Evolutionary conservation across 2,797 vertebrate genomes (phyloP).

Genomic region (Toxotes lorentzi): DNA sequence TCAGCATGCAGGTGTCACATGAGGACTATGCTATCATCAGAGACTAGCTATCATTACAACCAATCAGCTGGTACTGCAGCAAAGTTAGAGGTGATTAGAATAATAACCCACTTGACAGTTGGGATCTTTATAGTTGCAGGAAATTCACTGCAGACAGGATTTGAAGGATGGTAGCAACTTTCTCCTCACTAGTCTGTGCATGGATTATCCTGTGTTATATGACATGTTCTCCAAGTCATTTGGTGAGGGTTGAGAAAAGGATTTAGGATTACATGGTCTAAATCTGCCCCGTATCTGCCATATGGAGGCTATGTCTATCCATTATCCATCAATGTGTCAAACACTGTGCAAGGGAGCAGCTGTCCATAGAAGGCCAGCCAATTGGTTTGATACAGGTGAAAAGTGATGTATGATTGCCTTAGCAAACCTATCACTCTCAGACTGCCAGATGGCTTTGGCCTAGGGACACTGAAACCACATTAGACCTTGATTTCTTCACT

Average conservation of each 20-base stretch:
- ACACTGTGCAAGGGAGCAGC: slow-evolving; percentile 75
- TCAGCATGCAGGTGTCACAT: slow-evolving; percentile 32
- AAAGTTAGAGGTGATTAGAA: slow-evolving; percentile 67
- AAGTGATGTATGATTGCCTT: slow-evolving; percentile 83
- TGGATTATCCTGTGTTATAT: slow-evolving; percentile 74
- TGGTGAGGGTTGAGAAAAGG: slow-evolving; percentile 51
- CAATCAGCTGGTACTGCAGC: slow-evolving; percentile 46
- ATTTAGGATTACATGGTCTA: slow-evolving; percentile 70
- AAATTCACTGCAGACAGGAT: slow-evolving; percentile 55
- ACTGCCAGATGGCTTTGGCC: slow-evolving; percentile 75
- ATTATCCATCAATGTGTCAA: slow-evolving; percentile 83
- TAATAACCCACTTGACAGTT: slow-evolving; percentile 60
- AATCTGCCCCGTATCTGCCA: slow-evolving; percentile 68
- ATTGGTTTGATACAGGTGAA: slow-evolving; percentile 83
- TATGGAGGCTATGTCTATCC: slow-evolving; percentile 74
- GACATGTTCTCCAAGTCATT: slow-evolving; percentile 72
- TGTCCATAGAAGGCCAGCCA: slow-evolving; percentile 80
- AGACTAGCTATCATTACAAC: slow-evolving; percentile 54
- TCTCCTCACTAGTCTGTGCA: slow-evolving; percentile 60
- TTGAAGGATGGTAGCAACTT: slow-evolving; percentile 63
- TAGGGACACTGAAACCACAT: slow-evolving; percentile 69
- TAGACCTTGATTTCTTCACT: slow-evolving; percentile 75
- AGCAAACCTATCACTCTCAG: slow-evolving; percentile 77
- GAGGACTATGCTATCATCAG: slow-evolving; percentile 40
- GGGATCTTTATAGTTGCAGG: slow-evolving; percentile 38